Base-by-base conservation (phyloP, 2,888 invertebrate species). In the Drosophila eohydei region DNA sequence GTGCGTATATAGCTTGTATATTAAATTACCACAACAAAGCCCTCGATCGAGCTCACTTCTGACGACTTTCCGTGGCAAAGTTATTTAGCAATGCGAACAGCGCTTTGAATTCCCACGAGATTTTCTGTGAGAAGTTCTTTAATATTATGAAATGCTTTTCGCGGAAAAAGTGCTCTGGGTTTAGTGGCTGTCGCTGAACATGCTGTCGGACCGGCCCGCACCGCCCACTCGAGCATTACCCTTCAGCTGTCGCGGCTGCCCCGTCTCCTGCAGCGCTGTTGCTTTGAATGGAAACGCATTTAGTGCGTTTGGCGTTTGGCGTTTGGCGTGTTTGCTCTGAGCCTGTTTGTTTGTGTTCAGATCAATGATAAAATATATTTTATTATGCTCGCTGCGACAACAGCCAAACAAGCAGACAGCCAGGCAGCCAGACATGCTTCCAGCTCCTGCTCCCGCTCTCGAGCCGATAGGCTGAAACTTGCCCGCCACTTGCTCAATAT, bases 331-430 rank as follows among this genome's bases (percentile, higher is more conserved):
- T 77, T 77, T 79, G 80, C 63, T 50, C 52, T 61, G 30, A 46
- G 57, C 58, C 65, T 59, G 79, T 78, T 79, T 79, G 60, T 79
- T 66, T 79, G 63, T 60, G 64, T 62, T 60, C 43, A 74, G 83
- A 82, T 86, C 87, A 77, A 77, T 86, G 83, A 81, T 81, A 81
- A 86, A 83, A 83, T 77, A 83, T 83, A 86, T 81, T 86, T 86
- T 81, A 83, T 81, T 80, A 86, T 86, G 81, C 80, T 62, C 73
- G 50, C 61, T 71, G 58, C 75, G 65, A 62, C 81, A 73, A 75
- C 66, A 72, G 56, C 32, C 54, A 52, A 32, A 52, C 55, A 59
- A 32, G 43, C 55, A 63, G 54, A 21, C 41, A 16, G 9, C 0
- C 50, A 58, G 28, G 56, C 55, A 52, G 50, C 11, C 56, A 52